Percentiles rank a stretch among this genome's conserved stretches.
phyloP scores from a whole-genome alignment of 2,888 invertebrate genomes.

The Neoscelio sp. region DNA sequence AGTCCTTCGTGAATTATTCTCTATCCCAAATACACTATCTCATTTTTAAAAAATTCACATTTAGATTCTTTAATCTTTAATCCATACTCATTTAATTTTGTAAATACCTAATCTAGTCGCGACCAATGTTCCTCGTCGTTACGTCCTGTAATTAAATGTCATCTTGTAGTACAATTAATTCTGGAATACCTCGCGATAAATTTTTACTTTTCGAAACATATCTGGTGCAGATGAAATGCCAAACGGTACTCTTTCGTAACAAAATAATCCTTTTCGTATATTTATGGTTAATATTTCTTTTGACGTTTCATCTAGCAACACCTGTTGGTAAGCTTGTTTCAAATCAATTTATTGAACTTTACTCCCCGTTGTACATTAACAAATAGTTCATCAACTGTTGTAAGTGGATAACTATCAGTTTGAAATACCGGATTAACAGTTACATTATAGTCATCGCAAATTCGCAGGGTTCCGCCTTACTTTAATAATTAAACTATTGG shows the following conservation, averaged over 20 bases:
- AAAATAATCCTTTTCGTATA: constrained; percentile 5
- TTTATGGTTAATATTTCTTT: background rate
- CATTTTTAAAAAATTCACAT: too few species aligned
- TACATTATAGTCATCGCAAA: constrained; percentile 77
- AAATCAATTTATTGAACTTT: constrained; percentile 5
- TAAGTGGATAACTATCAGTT: constrained; percentile 68
- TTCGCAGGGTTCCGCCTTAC: constrained; percentile 73
- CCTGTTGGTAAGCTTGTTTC: background rate
- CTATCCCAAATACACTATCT: too few species aligned
- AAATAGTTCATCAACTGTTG: constrained; percentile 55
- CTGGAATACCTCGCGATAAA: constrained; percentile 76
- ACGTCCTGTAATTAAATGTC: constrained; percentile 79
- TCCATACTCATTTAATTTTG: too few species aligned
- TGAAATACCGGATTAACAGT: constrained; percentile 74
- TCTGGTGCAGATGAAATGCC: constrained; percentile 72
- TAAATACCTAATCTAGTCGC: too few species aligned
- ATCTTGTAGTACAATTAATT: constrained; percentile 78
- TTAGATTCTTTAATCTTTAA: too few species aligned
- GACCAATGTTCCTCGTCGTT: constrained; percentile 72
- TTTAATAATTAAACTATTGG: constrained; percentile 79
- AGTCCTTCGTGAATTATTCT: too few species aligned
- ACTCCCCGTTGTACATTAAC: constrained; percentile 52
- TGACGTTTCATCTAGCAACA: background rate
- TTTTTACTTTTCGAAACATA: constrained; percentile 73
- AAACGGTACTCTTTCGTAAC: constrained; percentile 14